Conservation (phyloP, 2,113 vertebrate genomes). For the Saguinus midas region DNA sequence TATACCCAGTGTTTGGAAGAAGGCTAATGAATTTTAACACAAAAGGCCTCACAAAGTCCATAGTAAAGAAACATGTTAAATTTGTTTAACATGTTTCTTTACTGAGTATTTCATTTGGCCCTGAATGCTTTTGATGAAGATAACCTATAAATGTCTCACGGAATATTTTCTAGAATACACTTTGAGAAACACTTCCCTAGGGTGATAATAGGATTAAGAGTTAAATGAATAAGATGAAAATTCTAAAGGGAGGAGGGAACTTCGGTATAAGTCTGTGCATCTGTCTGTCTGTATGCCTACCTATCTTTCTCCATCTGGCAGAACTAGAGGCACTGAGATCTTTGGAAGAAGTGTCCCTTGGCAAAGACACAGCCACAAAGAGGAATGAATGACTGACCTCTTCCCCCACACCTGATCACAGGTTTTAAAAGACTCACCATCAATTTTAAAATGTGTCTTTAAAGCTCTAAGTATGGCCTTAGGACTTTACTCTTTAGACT, state of each 20-base stretch:
- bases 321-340: neutral
- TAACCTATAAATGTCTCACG: neutral
- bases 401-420: conserved; percentile 63
- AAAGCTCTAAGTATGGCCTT: conserved; percentile 69
- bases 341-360: neutral
- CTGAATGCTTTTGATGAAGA: neutral
- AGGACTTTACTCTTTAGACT: conserved; percentile 68
- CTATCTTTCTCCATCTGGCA: neutral
- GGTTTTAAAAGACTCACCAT: conserved; percentile 62
- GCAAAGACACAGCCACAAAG: conserved; percentile 32
- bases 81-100: neutral
- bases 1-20: neutral
- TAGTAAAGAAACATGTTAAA: neutral
- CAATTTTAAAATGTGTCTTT: conserved; percentile 72
- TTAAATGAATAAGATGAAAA: conserved; percentile 10
- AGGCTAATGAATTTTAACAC: neutral
- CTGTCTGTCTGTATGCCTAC: neutral
- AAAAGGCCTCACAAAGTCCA: neutral
- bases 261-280: neutral
- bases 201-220: conserved; percentile 20
- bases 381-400: conserved; percentile 49
- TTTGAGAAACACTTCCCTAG: conserved; percentile 37
- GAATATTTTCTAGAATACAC: neutral
- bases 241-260: neutral
- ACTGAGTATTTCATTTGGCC: neutral